Evolutionary conservation across 2,113 vertebrate species (phyloP).

Genomic region (Bungarus multicinctus): DNA sequence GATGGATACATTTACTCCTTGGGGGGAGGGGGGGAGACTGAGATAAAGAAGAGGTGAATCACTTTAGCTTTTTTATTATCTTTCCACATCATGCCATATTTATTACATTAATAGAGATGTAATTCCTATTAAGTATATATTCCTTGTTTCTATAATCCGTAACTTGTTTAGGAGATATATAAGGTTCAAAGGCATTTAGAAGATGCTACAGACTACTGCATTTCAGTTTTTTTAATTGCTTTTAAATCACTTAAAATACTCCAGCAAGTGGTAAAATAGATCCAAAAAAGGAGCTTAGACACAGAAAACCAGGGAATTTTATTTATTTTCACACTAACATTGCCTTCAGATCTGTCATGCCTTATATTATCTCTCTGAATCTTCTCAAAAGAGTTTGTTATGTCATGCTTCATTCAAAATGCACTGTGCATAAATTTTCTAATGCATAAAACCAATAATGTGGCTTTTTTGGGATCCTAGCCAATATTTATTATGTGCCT

Average conservation of each 20-base stretch:
- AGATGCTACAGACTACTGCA: background rate
- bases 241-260: background rate
- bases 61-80: no score
- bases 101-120: no score
- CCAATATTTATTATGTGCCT: background rate
- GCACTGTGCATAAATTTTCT: background rate
- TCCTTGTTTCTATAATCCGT: background rate
- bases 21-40: no score
- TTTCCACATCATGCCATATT: no score
- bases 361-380: background rate
- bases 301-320: background rate
- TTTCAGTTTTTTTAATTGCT: background rate
- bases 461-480: background rate
- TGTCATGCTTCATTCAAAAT: background rate
- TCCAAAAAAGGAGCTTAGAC: background rate
- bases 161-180: background rate
- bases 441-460: background rate
- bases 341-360: background rate
- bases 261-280: background rate
- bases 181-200: background rate
- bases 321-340: background rate
- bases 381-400: background rate
- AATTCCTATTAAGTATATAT: background rate
- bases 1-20: no score
- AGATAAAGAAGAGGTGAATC: no score